phyloP scores from a whole-genome alignment of 2,888 invertebrate genomes.

The Pediacus dermestoides region DNA sequence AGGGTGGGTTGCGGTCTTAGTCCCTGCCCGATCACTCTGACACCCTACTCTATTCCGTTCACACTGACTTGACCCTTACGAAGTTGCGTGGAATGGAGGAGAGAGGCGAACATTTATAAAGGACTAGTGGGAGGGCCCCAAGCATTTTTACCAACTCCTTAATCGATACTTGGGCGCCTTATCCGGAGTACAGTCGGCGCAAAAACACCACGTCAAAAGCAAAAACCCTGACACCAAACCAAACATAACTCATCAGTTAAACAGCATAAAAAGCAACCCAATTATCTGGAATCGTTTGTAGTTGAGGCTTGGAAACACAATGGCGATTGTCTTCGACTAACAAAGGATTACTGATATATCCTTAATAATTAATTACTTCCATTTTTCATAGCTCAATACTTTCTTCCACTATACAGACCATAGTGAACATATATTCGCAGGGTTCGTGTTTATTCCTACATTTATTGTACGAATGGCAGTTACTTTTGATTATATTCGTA shows the following conservation, averaged over 20 bases:
- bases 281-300: constrained; percentile 39
- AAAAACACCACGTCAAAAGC: too few relatives aligned
- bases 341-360: constrained; percentile 34
- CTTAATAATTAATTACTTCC: constrained; percentile 39
- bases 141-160: too few relatives aligned
- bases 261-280: constrained; percentile 40
- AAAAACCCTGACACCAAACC: too few relatives aligned
- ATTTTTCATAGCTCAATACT: constrained; percentile 36
- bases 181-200: too few relatives aligned
- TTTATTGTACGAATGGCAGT: constrained; percentile 42
- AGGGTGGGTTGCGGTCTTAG: constrained; percentile 51
- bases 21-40: constrained; percentile 44
- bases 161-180: too few relatives aligned
- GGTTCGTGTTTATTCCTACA: constrained; percentile 39
- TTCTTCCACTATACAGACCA: constrained; percentile 29
- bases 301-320: constrained; percentile 33
- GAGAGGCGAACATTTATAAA: constrained; percentile 20
- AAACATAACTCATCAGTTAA: too few relatives aligned
- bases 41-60: constrained; percentile 38
- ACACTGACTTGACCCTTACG: constrained; percentile 37
- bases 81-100: constrained; percentile 27
- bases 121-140: too few relatives aligned
- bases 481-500: constrained; percentile 40
- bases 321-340: constrained; percentile 40
- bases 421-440: constrained; percentile 36